A percentile compares a stretch with the other conserved stretches of the same genome.
phyloP scores from a whole-genome alignment of 1,140 invertebrate genomes.

The Ostrea edulis region DNA sequence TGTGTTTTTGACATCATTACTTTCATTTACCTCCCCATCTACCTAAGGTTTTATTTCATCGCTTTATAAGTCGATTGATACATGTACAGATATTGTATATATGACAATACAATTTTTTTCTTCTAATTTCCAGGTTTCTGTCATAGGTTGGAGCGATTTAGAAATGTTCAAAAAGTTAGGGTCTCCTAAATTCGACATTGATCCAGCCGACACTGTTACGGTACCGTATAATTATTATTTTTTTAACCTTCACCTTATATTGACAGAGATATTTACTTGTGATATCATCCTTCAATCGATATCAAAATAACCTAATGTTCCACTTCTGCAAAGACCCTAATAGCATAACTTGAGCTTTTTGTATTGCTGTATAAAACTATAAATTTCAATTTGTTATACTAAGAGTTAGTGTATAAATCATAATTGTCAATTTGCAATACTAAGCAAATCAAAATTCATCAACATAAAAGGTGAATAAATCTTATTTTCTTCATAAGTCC shows the following conservation, averaged over 20 bases:
- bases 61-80: not conserved
- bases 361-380: no score
- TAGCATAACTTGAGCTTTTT: no score
- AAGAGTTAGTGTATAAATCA: no score
- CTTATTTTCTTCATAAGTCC: not conserved
- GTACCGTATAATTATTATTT: not conserved
- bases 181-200: not conserved
- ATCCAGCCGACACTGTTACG: not conserved
- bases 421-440: no score
- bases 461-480: not conserved
- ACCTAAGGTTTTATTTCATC: not conserved
- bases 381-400: no score
- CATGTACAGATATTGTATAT: not conserved
- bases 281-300: not conserved
- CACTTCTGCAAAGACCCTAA: not conserved
- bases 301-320: not conserved
- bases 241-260: not conserved
- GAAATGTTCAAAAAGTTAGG: not conserved
- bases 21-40: not conserved
- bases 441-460: no score
- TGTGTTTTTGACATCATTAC: not conserved
- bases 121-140: not conserved
- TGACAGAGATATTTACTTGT: not conserved
- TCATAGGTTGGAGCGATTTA: not conserved
- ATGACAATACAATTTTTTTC: not conserved